Evolutionary conservation across 2,113 vertebrate species (phyloP), one percentile per base, ranked within the genome.

Genomic region (Alaudala cheleensis): DNA sequence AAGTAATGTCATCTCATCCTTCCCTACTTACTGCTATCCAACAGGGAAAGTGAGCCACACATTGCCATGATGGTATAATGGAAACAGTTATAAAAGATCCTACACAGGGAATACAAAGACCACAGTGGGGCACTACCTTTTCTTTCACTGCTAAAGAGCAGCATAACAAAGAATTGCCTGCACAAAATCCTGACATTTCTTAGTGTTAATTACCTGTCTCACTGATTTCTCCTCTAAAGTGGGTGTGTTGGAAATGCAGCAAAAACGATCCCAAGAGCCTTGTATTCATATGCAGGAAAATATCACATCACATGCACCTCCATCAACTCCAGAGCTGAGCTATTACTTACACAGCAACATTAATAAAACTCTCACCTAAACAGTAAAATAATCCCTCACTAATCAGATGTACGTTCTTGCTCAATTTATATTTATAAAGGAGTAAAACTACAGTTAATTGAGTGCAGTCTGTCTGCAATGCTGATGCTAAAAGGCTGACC

Each of bases 221-320:
- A 67, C 2, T 12, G 24, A 53, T 72, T 71, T 90, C 24, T 85
- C 60, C 54, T 86, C 40, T 56, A 4, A 67, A 77, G 31, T 72
- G 45, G 17, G 1, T 34, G 37, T 22, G 13, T n/a, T 80, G 34
- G 26, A 44, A 81, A 81, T 18, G 4, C 21, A 94, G 28, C 40
- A 91, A 62, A 39, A 79, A 86, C 0, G 2, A 88, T 73, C 4
- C 37, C n/a, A 69, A 66, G 20, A 81, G 26, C 21, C 10, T 58
- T 45, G 21, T 51, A 47, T 50, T 73, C 28, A 45, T 33, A 39
- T 8, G 11, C 39, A 91, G 44, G 44, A 40, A 78, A 78, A 25
- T 5, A 81, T 0, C 2, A 9, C 29, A 65, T 11, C 4, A 3
- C 3, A 4, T 23, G 51, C 26, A 51, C 4, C 13, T 18, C 14